Base-by-base conservation (phyloP, 2,113 vertebrate species). In the Saiga tatarica region DNA sequence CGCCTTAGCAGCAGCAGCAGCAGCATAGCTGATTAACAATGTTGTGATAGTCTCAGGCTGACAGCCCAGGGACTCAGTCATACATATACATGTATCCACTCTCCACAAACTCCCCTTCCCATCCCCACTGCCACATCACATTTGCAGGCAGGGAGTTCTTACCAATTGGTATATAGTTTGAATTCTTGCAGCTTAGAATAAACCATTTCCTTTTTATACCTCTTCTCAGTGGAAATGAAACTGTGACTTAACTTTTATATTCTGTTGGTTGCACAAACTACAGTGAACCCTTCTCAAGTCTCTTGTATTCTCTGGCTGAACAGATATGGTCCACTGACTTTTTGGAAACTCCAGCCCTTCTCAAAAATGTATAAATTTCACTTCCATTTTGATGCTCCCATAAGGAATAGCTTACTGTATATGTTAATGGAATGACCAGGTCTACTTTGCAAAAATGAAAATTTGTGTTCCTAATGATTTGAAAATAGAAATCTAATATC, bases 161-260 rank as follows among this genome's bases (percentile, higher is more conserved):
- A 15, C 85, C 85, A 92, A 25, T 30, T 84, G 55, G 39, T 90
- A 2, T 60, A 11, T 92, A 42, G 50, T 87, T 76, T 89, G 55
- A 92, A 94, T 98, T 87, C 13, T 84, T 85, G 87, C 23, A 10
- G 42, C 33, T 94, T 86, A 78, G 8, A 55, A 36, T 94, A 83
- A 83, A 30, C 60, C 4, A 47, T 93, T 94, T 92, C 52, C 36
- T 95, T 86, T 92, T 89, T 89, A 83, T 93, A 88, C 17, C 55
- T 87, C 15, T 92, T 89, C 67, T 92, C 57, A 36, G 36, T 94
- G 92, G 95, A 96, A 95, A 78, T 62, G 85, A 83, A 97, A 92
- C 47, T 71, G 59, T 89, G 78, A 55, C 36, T 10, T 94, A 6
- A 87, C 10, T 60, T 96, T 45, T 92, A 60, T 71, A 60, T 92